Base-by-base conservation (phyloP, 2,888 invertebrate species). In the Trichogramma dendrolimi region DNA sequence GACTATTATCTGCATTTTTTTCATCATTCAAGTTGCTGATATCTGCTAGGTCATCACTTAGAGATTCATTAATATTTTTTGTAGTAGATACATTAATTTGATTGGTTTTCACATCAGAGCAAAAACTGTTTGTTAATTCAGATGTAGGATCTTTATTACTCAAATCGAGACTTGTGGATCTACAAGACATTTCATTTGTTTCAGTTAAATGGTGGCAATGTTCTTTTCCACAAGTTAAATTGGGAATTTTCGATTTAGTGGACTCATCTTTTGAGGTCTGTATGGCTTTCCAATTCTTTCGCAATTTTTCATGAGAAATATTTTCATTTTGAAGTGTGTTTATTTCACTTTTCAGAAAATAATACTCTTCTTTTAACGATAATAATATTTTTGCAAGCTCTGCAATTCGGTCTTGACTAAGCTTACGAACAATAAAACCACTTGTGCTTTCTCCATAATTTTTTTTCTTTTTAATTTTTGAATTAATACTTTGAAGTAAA, bases 401-500 rank as follows among this genome's bases (percentile, higher is more conserved):
- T 0, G 84, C 81, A 54, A 92, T 85, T 4, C 94, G 81, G 65
- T 94, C 94, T 70, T 88, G 86, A 0, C 88, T 89, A 40, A 95
- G 81, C 58, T 86, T 85, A 55, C 88, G 85, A 2, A 94, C 83
- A 65, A 96, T 90, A 63, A 86, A 86, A 76, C 93, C 91, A 4
- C 88, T 88, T 0, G 92, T 89, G 0, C 92, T 90, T 74, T 88
- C 88, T 59, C 85, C 85, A 0, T 85, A 85, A 70, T 83, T 86
- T 27, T 88, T 83, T 75, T 91, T 95, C 73, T 92, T 94, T 1
- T 92, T 83, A 81, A 91, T 94, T 0, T 93, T 92, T 6, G 87
- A 90, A 76, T 91, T 94, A 8, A 90, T 88, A 77, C 89, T 88
- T 72, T 92, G 92, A 14, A 94, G 78, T 6, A 94, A 77, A 27